Evolutionary conservation across 2,888 invertebrate genomes (phyloP).

Genomic region (Boloria euphrosyne): DNA sequence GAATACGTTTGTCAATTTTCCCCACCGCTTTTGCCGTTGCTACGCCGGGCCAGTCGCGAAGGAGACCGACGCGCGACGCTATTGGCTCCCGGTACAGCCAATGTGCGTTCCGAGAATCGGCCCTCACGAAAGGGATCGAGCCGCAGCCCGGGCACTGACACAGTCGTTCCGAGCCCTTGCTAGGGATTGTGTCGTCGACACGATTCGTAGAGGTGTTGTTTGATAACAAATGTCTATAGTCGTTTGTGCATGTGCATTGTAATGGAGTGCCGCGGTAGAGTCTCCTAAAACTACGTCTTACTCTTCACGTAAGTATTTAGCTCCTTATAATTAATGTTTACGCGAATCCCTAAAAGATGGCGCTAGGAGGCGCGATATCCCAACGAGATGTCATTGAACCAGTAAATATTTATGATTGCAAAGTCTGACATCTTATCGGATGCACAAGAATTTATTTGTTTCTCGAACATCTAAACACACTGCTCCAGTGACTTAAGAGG

Average conservation of each 20-base stretch:
- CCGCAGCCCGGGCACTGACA: slow-evolving; percentile 51
- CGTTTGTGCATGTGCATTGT: slow-evolving; percentile 55
- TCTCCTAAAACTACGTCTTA: slow-evolving; percentile 51
- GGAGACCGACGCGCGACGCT: slow-evolving; percentile 49
- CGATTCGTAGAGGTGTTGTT: slow-evolving; percentile 58
- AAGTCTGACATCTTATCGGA: slow-evolving; percentile 55
- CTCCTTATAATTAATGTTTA: slow-evolving; percentile 53
- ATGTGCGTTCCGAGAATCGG: slow-evolving; percentile 57
- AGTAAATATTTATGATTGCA: slow-evolving; percentile 49
- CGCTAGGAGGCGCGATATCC: slow-evolving; percentile 54
- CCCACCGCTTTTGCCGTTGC: slow-evolving; percentile 69
- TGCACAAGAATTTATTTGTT: slow-evolving; percentile 50
- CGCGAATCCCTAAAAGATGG: slow-evolving; percentile 62
- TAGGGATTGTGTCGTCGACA: slow-evolving; percentile 59
- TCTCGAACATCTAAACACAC: slow-evolving; percentile 37
- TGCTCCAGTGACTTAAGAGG: neutral
- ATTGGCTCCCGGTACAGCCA: slow-evolving; percentile 65
- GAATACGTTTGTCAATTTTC: slow-evolving; percentile 65
- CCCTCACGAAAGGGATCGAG: slow-evolving; percentile 73
- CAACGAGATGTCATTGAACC: slow-evolving; percentile 67
- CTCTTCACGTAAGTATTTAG: slow-evolving; percentile 67
- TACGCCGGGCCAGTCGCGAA: slow-evolving; percentile 59
- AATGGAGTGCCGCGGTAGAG: slow-evolving; percentile 52
- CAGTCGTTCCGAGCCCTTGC: slow-evolving; percentile 75
- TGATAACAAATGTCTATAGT: slow-evolving; percentile 62